A percentile compares a stretch with the other conserved stretches of the same genome.
Evolutionary conservation across 2,113 vertebrate genomes (phyloP).

Genomic region (Atrichornis clamosus): DNA sequence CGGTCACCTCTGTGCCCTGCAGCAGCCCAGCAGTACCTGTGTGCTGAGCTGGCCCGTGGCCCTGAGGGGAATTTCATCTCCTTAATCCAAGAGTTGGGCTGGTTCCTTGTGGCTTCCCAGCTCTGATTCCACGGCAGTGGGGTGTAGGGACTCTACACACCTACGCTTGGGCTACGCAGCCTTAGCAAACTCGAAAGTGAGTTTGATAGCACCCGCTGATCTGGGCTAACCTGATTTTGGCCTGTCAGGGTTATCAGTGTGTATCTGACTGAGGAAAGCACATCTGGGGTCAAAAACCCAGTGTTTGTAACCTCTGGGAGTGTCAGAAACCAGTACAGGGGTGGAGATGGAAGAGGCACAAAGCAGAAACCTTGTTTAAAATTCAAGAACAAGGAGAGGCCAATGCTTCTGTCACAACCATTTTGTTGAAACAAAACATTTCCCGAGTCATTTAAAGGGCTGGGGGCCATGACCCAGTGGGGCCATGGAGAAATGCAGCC

Average conservation of each 20-base stretch:
- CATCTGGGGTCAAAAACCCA: neutral
- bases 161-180: neutral
- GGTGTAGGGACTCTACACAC: neutral
- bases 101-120: neutral
- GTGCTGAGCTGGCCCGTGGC: neutral
- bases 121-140: fast-evolving
- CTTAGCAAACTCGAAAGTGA: neutral
- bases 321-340: neutral
- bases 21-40: neutral
- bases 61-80: neutral
- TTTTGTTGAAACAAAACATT: neutral
- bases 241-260: neutral
- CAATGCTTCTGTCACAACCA: neutral
- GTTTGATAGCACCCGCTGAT: neutral
- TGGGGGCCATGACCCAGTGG: neutral
- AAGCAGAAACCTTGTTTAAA: neutral
- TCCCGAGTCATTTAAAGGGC: fast-evolving
- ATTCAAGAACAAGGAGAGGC: neutral
- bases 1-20: neutral
- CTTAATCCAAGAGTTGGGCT: neutral
- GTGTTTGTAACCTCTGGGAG: neutral
- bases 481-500: neutral
- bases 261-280: neutral
- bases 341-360: neutral
- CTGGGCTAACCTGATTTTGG: neutral